Evolutionary conservation across 2,888 invertebrate genomes (phyloP).

Genomic region (Archips crataeganus): DNA sequence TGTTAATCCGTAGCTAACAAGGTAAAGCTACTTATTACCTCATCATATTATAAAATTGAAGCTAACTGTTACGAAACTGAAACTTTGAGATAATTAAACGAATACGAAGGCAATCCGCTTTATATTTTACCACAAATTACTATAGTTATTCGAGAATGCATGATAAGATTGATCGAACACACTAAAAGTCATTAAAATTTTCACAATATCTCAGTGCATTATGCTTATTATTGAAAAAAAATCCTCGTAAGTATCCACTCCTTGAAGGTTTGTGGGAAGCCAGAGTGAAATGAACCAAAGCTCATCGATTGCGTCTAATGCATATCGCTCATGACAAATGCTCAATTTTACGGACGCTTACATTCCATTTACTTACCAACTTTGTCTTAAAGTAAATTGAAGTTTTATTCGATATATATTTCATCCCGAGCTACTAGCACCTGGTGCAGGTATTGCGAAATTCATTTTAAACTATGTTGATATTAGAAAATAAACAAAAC

Average conservation of each 20-base stretch:
- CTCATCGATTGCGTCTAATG: constrained; percentile 2
- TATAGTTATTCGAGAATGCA: too few species aligned
- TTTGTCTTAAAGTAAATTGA: constrained; percentile 4
- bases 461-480: constrained; percentile 2
- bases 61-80: not conserved
- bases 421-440: not conserved
- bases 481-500: too few species aligned
- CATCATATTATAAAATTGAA: not conserved
- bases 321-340: constrained; percentile 21
- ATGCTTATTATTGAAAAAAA: not conserved
- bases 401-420: constrained; percentile 18
- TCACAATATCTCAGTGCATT: too few species aligned
- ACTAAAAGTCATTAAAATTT: too few species aligned
- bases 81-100: not conserved
- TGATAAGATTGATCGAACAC: too few species aligned
- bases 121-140: too few species aligned
- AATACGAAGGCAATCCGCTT: too few species aligned
- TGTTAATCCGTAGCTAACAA: constrained; percentile 14
- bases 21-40: not conserved
- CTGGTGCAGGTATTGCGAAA: not conserved
- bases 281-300: not conserved
- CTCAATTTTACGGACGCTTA: constrained; percentile 23
- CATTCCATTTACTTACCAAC: constrained; percentile 2
- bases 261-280: not conserved
- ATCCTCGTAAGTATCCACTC: not conserved